Base-by-base conservation (phyloP, 2,888 invertebrate genomes). In the Drosophila picticornis region DNA sequence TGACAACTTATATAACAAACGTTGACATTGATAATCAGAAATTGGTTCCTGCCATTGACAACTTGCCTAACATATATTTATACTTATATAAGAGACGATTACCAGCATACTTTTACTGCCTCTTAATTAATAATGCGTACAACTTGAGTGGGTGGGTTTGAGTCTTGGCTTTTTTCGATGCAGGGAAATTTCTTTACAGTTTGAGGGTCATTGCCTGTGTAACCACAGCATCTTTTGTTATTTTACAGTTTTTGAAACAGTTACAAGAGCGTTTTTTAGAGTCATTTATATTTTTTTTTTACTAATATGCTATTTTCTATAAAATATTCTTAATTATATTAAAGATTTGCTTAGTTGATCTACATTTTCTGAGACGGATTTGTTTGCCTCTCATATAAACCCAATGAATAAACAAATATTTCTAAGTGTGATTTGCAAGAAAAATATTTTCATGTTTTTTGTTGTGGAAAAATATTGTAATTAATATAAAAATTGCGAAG, bases 101-200 rank as follows among this genome's bases (percentile, higher is more conserved):
- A 2, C 25, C n/a, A 38, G 11, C n/a, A 57, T 27, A 62, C 27
- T 31, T 70, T 63, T 50, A n/a, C 16, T 34, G 16, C 16, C 40
- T 43, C 53, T 29, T 25, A 52, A 62, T 43, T 22, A 9, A 7
- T 22, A 4, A n/a, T 31, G 46, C 46, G 52, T 31, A 19, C 29
- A 53, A 32, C 46, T 60, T 34, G n/a, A 27, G 19, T 19, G 10
- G 1, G 7, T 13, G 2, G 77, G 68, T 53, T 61, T 53, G 57
- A 25, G 60, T 43, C 62, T 66, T 61, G 57, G 73, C 16, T 74
- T 70, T 43, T 27, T 38, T 0, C 53, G 27, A 11, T 10, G 1
- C 0, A 13, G 50, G 53, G 48, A 64, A 57, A 48, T 71, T 64
- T 29, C 1, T 1, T 0, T 40, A 53, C 48, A 36, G 51, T 60